Evolutionary conservation across 2,113 vertebrate species (phyloP), one percentile per base, ranked within the genome.

Genomic region (Pantherophis guttatus): DNA sequence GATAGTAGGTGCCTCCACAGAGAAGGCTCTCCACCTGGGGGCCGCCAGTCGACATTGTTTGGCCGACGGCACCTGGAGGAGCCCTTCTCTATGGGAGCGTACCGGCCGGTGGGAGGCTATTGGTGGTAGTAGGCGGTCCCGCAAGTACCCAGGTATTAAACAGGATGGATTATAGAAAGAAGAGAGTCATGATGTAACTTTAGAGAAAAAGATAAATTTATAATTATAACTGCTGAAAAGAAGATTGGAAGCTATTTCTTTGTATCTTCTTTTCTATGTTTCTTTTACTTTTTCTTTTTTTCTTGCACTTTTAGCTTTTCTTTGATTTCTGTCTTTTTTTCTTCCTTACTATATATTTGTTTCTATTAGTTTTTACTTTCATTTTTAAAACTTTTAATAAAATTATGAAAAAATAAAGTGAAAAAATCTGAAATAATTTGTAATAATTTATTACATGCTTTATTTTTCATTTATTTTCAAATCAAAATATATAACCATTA

Each of bases 391-490:
- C 33, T 39, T 81, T 81, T 3, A 81, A 81, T 81, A 81, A 39
- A 33, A 75, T 33, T 75, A 17, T 75, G 2, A 17, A 75, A 75
- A 75, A 75, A 75, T 75, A 75, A 75, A 75, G n/a, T 81, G 94
- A 94, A 50, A 91, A 91, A 95, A 95, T 95, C 92, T 94, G 88
- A 95, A 95, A 93, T 55, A 89, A 95, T 93, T 93, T 94, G 95
- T 95, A 87, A 92, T 87, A 87, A 52, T 89, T 48, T 87, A 57
- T 94, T 96, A 62, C 58, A 62, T n/a, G 29, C 11, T 70, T n/a
- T 70, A n/a, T 70, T 70, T 70, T 70, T 15, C 29, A 70, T 70
- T 91, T 90, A 57, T 94, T 96, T 53, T 48, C 39, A 92, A 92
- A 94, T 57, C 93, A 94, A 93, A 93, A 89, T 44, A 86, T 93